Base-by-base conservation (phyloP, 2,888 invertebrate species). In the Chymomyza fuscimana region DNA sequence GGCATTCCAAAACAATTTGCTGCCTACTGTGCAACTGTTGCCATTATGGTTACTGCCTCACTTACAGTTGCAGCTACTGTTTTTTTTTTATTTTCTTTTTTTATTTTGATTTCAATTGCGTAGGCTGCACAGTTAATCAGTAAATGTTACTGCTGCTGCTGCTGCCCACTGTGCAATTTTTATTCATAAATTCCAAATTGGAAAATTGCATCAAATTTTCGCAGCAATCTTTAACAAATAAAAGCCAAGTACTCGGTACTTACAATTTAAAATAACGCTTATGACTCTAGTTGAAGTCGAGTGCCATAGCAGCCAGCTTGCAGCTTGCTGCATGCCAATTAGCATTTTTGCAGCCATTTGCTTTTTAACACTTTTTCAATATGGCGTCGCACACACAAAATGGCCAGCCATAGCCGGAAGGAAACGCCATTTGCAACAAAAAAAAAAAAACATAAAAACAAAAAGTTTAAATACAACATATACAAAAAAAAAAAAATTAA, bases 171-270 rank as follows among this genome's bases (percentile, higher is more conserved):
- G 22, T 51, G 52, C 85, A 82, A 88, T 86, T 86, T 82, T 81
- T 88, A 88, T 88, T 87, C 86, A 86, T 88, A 86, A 86, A 86
- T 88, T 88, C 88, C 80, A 81, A 88, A 88, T 88, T 86, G 80
- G 78, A 88, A 78, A 86, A 87, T 88, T 88, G 86, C 81, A 72
- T 87, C 78, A 82, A 87, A 82, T 88, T 74, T 70, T 74, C 71
- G 71, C 61, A 65, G 63, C 62, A 87, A 80, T 88, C 87, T 66
- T 59, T 59, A 54, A 4, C 16, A 46, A 36, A 62, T 62, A 22
- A 19, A 10, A 46, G 6, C 6, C 25, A 59, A 15, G 32, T 2
- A 59, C 61, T 7, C 32, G 1, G 32, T 32, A 9, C 32, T 32
- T 32, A 6, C 40, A 61, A 10, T n/a, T 16, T 19, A 15, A 59